phyloP scores from a whole-genome alignment of 1,140 invertebrate species.

The Listronotus oregonensis region DNA sequence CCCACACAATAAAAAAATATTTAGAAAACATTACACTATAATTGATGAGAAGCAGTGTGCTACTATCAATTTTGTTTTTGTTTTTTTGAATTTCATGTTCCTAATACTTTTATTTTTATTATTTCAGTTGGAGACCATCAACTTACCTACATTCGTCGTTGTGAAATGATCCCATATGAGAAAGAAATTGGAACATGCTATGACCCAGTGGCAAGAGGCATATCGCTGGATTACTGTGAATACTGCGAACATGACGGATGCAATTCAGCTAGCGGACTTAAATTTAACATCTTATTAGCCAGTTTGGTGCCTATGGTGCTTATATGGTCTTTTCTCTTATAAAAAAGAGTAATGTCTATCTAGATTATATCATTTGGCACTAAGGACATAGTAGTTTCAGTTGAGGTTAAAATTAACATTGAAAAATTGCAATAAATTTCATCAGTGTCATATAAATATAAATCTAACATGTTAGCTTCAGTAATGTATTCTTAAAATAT shows the following conservation, averaged over 20 bases:
- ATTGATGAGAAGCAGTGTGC: too few species aligned
- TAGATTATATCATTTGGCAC: neutral
- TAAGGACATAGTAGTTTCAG: neutral
- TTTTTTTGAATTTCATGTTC: too few species aligned
- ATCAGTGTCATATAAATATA: too few species aligned
- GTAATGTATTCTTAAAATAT: too few species aligned
- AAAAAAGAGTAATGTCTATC: neutral
- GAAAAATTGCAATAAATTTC: too few species aligned
- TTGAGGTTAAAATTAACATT: too few species aligned
- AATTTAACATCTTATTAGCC: conserved; percentile 36
- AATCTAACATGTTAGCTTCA: too few species aligned
- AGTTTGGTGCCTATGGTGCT: conserved; percentile 30
- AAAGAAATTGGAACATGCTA: conserved; percentile 60
- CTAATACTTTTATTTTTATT: neutral
- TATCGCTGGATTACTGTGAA: conserved; percentile 60
- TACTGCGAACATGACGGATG: conserved; percentile 53
- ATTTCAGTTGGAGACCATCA: conserved; percentile 37
- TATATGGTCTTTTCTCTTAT: conserved; percentile 13
- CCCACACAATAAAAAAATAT: too few species aligned
- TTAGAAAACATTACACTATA: too few species aligned
- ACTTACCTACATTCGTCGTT: conserved; percentile 50
- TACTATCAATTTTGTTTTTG: too few species aligned
- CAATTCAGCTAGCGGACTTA: conserved; percentile 43
- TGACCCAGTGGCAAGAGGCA: conserved; percentile 56
- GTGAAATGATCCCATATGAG: conserved; percentile 63